phyloP scores from a whole-genome alignment of 2,113 vertebrate species.

The Budorcas taxicolor region DNA sequence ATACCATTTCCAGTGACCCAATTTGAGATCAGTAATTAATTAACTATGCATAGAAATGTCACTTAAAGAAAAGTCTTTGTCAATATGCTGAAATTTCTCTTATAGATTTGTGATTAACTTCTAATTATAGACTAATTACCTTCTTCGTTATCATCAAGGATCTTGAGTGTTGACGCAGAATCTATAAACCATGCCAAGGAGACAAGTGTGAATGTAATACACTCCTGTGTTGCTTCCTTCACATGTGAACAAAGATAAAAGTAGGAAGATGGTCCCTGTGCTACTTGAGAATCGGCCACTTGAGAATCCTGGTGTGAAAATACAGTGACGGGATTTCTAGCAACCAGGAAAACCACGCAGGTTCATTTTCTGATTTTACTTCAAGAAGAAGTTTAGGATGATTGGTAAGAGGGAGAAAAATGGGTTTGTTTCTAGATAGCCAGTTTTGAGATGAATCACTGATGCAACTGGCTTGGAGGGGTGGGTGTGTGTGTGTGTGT shows the following conservation, averaged over 20 bases:
- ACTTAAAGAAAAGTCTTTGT: slow-evolving; percentile 71
- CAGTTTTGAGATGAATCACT: slow-evolving; percentile 56
- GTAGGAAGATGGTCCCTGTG: neutral
- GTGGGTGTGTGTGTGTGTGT: neutral
- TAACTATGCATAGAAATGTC: slow-evolving; percentile 71
- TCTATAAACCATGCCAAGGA: slow-evolving; percentile 73
- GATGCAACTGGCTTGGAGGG: neutral
- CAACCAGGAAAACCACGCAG: slow-evolving; percentile 16
- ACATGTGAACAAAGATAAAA: slow-evolving; percentile 36
- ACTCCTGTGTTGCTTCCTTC: slow-evolving; percentile 56
- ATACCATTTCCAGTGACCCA: slow-evolving; percentile 67
- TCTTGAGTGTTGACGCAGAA: slow-evolving; percentile 68
- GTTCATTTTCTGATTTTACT: slow-evolving; percentile 57
- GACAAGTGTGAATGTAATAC: slow-evolving; percentile 63
- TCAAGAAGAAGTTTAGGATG: slow-evolving; percentile 58
- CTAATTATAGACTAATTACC: slow-evolving; percentile 80
- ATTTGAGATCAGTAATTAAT: slow-evolving; percentile 74
- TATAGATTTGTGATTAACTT: slow-evolving; percentile 82
- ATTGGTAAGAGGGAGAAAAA: slow-evolving; percentile 57
- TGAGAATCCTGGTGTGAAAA: slow-evolving; percentile 63
- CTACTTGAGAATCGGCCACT: slow-evolving; percentile 31
- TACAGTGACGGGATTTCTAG: slow-evolving; percentile 57
- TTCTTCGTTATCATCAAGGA: slow-evolving; percentile 71
- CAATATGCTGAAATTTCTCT: slow-evolving; percentile 79
- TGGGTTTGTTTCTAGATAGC: slow-evolving; percentile 41